These are phyloP conservation scores for Trimorus sp. DNA, from an alignment of 2,888 invertebrate species.

Conservation along the genomic window DNA sequence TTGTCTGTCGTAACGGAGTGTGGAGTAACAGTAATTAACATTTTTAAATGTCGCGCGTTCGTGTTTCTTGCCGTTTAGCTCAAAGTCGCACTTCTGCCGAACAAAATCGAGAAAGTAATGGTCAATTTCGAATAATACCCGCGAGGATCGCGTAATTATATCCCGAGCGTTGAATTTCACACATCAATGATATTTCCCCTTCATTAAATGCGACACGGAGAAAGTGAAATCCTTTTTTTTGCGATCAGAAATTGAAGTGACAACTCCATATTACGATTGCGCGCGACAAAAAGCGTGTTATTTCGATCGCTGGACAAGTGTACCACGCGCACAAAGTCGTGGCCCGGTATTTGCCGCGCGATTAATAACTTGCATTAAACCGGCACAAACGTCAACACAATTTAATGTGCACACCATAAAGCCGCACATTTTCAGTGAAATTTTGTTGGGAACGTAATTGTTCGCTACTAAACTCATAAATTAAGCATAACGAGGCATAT, in stretches of 20 bases:
- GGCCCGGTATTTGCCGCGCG: slow-evolving; percentile 3
- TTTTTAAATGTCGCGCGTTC: too few relatives aligned
- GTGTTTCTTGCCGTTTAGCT: too few relatives aligned
- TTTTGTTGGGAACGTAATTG: not conserved
- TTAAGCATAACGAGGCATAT: too few relatives aligned
- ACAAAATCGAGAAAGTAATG: too few relatives aligned
- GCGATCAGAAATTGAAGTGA: slow-evolving; percentile 47
- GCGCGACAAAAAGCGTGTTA: slow-evolving; percentile 32
- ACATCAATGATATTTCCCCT: slow-evolving; percentile 59
- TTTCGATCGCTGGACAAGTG: slow-evolving; percentile 29
- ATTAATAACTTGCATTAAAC: slow-evolving; percentile 19
- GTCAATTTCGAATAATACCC: slow-evolving; percentile 28
- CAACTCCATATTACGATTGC: slow-evolving; percentile 43
- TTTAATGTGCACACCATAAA: slow-evolving; percentile 9
- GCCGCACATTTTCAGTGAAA: too few relatives aligned
- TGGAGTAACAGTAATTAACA: too few relatives aligned
- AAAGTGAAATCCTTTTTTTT: slow-evolving; percentile 54
- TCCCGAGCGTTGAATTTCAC: slow-evolving; percentile 61
- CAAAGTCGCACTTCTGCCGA: too few relatives aligned
- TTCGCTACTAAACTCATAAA: too few relatives aligned
- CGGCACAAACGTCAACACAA: slow-evolving; percentile 21
- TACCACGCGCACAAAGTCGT: not conserved
- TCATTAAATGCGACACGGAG: slow-evolving; percentile 59
- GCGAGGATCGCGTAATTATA: slow-evolving; percentile 54
- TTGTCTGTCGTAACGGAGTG: too few relatives aligned